Evolutionary conservation across 1,140 invertebrate genomes (phyloP).

Genomic region (Anastatus disparis): DNA sequence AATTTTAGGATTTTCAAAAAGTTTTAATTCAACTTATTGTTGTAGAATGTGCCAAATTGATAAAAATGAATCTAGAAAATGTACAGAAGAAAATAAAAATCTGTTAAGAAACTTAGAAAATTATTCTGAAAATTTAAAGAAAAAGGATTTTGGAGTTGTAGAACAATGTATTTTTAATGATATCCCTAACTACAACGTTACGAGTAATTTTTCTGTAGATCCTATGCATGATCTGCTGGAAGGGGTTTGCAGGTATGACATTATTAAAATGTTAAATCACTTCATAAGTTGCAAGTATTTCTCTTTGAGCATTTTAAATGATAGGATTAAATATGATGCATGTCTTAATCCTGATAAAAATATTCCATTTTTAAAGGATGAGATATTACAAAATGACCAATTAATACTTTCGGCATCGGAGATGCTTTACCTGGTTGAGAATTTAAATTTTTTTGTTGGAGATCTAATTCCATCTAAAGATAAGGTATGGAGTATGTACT

Average conservation of each 20-base stretch:
- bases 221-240: conserved; percentile 7
- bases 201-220: not conserved
- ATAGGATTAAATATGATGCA: conserved; percentile 24
- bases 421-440: conserved; percentile 48
- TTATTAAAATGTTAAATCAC: not conserved
- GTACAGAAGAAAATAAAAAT: not conserved
- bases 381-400: conserved; percentile 43
- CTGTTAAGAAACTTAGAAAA: not conserved
- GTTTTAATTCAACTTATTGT: conserved; percentile 7
- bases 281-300: conserved; percentile 45
- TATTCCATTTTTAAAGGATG: conserved; percentile 18
- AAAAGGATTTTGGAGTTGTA: conserved; percentile 51
- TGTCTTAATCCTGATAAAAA: conserved; percentile 9
- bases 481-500: conserved; percentile 43
- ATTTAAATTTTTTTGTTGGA: conserved; percentile 52
- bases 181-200: not conserved
- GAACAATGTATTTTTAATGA: conserved; percentile 43
- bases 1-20: conserved; percentile 2
- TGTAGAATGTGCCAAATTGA: not conserved
- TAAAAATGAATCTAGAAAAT: not conserved
- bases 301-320: conserved; percentile 39
- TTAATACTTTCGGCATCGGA: conserved; percentile 50
- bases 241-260: not conserved
- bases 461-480: conserved; percentile 48
- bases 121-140: not conserved